Conservation (phyloP, 2,113 vertebrate genomes). For the Eulemur rufifrons region DNA sequence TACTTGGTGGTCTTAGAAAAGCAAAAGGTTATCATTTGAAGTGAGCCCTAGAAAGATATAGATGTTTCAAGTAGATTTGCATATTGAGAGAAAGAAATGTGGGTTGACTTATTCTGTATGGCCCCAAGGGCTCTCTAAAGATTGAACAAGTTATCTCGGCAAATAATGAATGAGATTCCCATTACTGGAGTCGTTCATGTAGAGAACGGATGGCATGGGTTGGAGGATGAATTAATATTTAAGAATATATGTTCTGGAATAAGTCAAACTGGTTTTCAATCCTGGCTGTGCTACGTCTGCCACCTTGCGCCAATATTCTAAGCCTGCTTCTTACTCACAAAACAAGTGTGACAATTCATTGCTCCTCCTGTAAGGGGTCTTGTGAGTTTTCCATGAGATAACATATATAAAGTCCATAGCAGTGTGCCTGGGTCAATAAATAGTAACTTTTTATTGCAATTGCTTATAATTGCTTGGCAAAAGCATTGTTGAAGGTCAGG, state of each 20-base stretch:
- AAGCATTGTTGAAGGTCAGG: background rate
- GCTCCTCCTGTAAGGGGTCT: background rate
- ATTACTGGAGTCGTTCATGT: constrained; percentile 44
- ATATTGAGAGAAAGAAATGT: constrained; percentile 54
- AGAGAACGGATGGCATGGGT: constrained; percentile 12
- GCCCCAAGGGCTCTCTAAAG: constrained; percentile 57
- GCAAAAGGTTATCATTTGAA: constrained; percentile 52
- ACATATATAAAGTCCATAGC: background rate
- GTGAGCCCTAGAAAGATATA: constrained; percentile 50
- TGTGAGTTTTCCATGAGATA: background rate
- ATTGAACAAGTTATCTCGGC: constrained; percentile 53
- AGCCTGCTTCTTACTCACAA: background rate
- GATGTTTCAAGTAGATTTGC: constrained; percentile 64
- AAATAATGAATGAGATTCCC: constrained; percentile 64
- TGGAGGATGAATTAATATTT: constrained; percentile 49
- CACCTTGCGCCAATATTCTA: background rate
- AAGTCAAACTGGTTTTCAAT: constrained; percentile 21
- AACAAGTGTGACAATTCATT: background rate
- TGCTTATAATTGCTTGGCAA: background rate
- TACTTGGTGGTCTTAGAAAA: constrained; percentile 31
- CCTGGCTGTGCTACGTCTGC: background rate
- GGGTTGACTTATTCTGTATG: constrained; percentile 37
- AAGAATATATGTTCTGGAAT: constrained; percentile 41
- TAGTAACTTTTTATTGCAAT: background rate
- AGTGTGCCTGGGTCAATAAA: background rate